Evolutionary conservation across 2,113 vertebrate genomes (phyloP).

Genomic region (Archilochus colubris): DNA sequence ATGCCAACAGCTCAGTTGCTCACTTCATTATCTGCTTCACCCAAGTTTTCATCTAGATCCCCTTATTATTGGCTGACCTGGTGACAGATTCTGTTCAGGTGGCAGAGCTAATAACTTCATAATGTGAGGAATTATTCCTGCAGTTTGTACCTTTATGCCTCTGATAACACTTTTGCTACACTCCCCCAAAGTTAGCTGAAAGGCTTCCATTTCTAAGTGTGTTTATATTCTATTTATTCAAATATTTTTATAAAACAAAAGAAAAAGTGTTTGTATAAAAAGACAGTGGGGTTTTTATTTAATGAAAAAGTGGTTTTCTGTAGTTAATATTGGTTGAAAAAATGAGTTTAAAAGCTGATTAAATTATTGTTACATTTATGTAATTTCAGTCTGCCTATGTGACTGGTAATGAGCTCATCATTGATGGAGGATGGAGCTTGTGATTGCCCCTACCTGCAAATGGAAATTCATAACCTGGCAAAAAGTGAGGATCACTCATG

Average conservation of each 20-base stretch:
- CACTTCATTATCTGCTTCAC: neutral
- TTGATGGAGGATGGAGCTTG: conserved; percentile 94
- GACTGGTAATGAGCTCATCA: conserved; percentile 89
- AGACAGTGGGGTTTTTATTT: neutral
- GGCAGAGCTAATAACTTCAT: neutral
- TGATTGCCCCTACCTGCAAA: conserved; percentile 69
- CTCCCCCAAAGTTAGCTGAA: neutral
- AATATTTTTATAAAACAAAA: neutral
- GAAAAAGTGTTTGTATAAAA: neutral
- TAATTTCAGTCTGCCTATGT: conserved; percentile 87
- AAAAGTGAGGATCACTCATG: neutral
- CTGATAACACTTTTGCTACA: neutral
- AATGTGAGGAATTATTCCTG: neutral
- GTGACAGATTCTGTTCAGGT: neutral
- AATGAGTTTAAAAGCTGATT: neutral
- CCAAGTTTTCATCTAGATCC: neutral
- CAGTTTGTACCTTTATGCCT: neutral
- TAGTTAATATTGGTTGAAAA: neutral
- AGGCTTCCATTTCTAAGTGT: neutral
- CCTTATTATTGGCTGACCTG: neutral
- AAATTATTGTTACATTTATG: neutral
- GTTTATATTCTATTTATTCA: neutral
- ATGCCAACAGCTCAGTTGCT: neutral
- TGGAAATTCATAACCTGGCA: neutral
- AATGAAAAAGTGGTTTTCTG: neutral